Percentiles rank a stretch among this genome's conserved stretches.
phyloP scores from a whole-genome alignment of 2,113 vertebrate genomes.

The Murina feae region DNA sequence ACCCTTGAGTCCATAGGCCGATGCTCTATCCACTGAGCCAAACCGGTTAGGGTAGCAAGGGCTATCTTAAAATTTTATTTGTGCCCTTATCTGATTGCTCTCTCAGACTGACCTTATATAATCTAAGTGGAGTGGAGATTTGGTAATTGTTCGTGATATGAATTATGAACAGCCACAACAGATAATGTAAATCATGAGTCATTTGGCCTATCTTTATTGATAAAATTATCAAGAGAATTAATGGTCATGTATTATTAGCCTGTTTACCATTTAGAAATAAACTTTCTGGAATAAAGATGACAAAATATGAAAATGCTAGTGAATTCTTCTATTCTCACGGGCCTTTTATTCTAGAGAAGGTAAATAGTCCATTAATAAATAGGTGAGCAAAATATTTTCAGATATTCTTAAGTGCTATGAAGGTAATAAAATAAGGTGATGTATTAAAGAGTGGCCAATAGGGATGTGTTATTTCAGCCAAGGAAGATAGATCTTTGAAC shows the following conservation, averaged over 20 bases:
- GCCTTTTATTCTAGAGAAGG: neutral
- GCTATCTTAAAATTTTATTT: constrained; percentile 19
- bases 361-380: neutral
- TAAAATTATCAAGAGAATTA: neutral
- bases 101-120: neutral
- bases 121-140: neutral
- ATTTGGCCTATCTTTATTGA: neutral
- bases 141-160: neutral
- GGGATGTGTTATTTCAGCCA: neutral
- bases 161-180: neutral
- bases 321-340: neutral
- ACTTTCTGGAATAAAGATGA: neutral
- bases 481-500: neutral
- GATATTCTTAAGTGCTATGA: neutral
- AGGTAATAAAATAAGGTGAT: neutral
- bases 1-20: too few relatives aligned
- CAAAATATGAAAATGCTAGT: neutral
- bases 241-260: neutral
- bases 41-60: too few relatives aligned
- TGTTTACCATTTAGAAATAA: neutral
- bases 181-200: neutral
- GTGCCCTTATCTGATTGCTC: neutral
- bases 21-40: too few relatives aligned
- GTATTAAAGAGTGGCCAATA: neutral
- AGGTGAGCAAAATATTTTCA: neutral